phyloP scores from a whole-genome alignment of 2,888 invertebrate species.

The Anthophora plumipes region DNA sequence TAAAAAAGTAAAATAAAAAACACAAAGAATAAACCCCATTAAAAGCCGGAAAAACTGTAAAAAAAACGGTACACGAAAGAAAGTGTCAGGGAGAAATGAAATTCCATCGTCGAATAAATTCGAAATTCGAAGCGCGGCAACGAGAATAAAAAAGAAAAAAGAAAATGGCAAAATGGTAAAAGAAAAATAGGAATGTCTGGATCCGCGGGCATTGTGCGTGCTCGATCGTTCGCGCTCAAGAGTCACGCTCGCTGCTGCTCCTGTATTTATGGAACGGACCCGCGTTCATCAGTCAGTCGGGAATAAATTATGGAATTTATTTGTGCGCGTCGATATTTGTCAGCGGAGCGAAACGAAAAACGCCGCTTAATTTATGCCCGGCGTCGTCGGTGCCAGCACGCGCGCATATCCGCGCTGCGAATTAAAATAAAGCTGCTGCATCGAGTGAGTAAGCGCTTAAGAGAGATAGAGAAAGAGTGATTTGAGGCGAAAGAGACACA shows the following conservation, averaged over 20 bases:
- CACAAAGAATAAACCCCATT: too few relatives aligned
- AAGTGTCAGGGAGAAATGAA: background rate
- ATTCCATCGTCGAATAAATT: background rate
- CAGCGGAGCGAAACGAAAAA: constrained; percentile 34
- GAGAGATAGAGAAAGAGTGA: background rate
- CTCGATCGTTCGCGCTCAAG: background rate
- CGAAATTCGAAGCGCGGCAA: background rate
- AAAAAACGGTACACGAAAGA: background rate
- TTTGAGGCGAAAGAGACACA: too few relatives aligned
- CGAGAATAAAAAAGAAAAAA: too few relatives aligned
- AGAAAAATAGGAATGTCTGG: background rate
- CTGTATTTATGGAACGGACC: constrained; percentile 36
- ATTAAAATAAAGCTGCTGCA: constrained; percentile 46
- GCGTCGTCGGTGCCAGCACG: constrained; percentile 19
- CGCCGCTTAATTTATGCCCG: constrained; percentile 49
- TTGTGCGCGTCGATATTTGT: constrained; percentile 55
- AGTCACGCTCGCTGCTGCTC: background rate
- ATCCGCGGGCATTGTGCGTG: background rate
- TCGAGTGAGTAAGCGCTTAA: background rate
- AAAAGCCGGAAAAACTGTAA: too few relatives aligned
- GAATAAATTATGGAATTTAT: constrained; percentile 62
- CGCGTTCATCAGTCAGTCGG: constrained; percentile 38
- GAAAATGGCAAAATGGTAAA: too few relatives aligned
- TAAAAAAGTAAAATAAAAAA: too few relatives aligned
- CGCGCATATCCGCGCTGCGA: constrained; percentile 27